A percentile compares a stretch with the other conserved stretches of the same genome.
phyloP scores from a whole-genome alignment of 2,113 vertebrate species.

The Tragelaphus buxtoni region DNA sequence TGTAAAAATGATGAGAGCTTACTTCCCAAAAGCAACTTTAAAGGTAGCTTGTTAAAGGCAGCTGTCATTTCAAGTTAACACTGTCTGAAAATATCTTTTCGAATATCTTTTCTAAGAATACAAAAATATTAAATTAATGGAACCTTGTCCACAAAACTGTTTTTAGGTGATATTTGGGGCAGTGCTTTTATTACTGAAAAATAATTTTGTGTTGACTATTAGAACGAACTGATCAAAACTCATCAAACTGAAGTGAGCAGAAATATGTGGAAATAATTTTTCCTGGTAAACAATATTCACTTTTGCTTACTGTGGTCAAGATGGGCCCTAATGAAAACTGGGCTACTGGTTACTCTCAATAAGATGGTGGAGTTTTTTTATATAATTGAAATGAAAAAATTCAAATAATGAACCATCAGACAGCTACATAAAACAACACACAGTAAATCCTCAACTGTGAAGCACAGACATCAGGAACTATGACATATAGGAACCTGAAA shows the following conservation, averaged over 20 bases:
- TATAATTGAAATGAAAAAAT: background rate
- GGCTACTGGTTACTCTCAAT: background rate
- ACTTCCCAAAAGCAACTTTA: constrained; percentile 18
- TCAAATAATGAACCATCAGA: background rate
- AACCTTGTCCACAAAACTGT: background rate
- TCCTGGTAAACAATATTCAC: background rate
- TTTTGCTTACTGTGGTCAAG: background rate
- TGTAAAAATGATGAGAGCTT: constrained; percentile 24
- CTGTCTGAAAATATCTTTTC: constrained; percentile 31
- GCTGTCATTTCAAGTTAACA: constrained; percentile 4
- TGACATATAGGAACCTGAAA: background rate
- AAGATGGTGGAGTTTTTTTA: background rate
- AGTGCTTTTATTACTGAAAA: background rate
- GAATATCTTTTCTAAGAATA: constrained; percentile 34
- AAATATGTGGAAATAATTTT: background rate
- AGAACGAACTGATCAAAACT: constrained; percentile 24
- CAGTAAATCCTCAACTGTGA: background rate
- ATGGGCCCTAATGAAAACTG: background rate
- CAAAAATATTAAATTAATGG: background rate
- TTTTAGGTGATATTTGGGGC: background rate
- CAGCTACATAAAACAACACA: background rate
- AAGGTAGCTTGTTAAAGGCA: constrained; percentile 25
- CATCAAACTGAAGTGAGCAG: background rate
- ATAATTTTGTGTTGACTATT: background rate
- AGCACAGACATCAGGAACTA: background rate